Evolutionary conservation across 2,797 vertebrate genomes (phyloP).

Genomic region (Heterohyrax brucei): DNA sequence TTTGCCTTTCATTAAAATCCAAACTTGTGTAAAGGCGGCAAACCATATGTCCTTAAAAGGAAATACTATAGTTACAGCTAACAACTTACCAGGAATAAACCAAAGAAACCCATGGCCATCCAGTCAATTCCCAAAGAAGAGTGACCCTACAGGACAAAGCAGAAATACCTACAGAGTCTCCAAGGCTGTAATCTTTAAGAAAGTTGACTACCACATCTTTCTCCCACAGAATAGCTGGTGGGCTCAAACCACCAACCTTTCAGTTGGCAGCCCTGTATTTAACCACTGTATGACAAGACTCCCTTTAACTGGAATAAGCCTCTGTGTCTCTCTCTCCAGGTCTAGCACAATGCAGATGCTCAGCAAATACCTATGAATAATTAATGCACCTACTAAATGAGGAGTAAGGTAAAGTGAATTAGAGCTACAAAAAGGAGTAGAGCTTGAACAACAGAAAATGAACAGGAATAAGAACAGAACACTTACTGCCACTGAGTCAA

Average conservation of each 20-base stretch:
- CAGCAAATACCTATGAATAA: neutral
- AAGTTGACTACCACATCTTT: too few relatives aligned
- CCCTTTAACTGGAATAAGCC: neutral
- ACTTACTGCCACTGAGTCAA: neutral
- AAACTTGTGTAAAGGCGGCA: conserved; percentile 36
- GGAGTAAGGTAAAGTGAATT: neutral
- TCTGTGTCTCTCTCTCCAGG: conserved; percentile 28
- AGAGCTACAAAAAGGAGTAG: neutral
- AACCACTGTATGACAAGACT: too few relatives aligned
- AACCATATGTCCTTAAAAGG: neutral
- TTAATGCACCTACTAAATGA: neutral
- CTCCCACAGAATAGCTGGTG: too few relatives aligned
- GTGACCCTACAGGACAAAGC: too few relatives aligned
- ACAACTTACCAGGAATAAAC: conserved; percentile 2
- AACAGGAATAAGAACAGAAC: conserved; percentile 28
- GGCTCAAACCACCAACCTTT: too few relatives aligned
- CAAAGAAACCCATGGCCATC: too few relatives aligned
- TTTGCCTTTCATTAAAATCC: conserved; percentile 47
- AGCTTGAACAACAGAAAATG: conserved; percentile 3
- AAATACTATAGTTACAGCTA: conserved; percentile 3
- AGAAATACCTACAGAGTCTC: too few relatives aligned
- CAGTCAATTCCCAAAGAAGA: too few relatives aligned
- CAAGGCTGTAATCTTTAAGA: too few relatives aligned
- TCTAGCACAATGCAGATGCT: neutral
- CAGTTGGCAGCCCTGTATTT: too few relatives aligned